Conservation (phyloP, 2,797 vertebrate species). For the Trachurus trachurus region DNA sequence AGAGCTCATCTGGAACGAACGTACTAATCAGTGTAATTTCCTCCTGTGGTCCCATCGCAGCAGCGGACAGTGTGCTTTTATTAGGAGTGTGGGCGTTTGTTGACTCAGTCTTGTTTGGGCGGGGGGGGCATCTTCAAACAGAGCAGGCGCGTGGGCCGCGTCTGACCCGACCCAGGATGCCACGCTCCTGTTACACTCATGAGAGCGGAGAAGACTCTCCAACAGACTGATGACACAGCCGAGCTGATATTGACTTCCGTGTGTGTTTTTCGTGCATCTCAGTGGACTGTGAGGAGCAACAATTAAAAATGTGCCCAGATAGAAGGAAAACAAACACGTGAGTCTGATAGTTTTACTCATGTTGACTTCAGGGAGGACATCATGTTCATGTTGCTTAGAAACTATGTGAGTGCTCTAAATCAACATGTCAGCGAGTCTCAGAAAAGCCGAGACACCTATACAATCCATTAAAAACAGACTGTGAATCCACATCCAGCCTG, state of each 20-base stretch:
- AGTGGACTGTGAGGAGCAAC: constrained; percentile 5
- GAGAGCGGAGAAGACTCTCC: constrained; percentile 21
- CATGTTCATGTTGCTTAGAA: constrained; percentile 38
- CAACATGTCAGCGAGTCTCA: not conserved
- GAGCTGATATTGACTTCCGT: not conserved
- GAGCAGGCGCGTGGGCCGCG: constrained; percentile 32
- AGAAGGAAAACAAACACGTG: too few species aligned
- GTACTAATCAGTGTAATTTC: constrained; percentile 32
- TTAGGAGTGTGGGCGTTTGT: constrained; percentile 59
- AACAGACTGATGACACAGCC: not conserved
- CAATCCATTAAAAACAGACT: not conserved
- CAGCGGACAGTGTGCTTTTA: constrained; percentile 3
- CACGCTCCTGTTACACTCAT: constrained; percentile 3
- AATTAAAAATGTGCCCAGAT: not conserved
- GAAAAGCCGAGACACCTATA: not conserved
- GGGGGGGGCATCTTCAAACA: constrained; percentile 37
- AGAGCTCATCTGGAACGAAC: constrained; percentile 30
- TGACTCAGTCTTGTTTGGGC: constrained; percentile 37
- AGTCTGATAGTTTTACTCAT: not conserved
- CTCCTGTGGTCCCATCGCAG: constrained; percentile 12
- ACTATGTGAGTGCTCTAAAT: constrained; percentile 14
- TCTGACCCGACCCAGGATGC: constrained; percentile 51
- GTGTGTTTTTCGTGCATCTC: constrained; percentile 8
- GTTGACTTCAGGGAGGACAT: not conserved
- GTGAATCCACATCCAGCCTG: not conserved